Percentiles rank a stretch among this genome's conserved stretches.
Conservation (phyloP, 2,888 invertebrate species). For the Alviniconcha strummeri region DNA sequence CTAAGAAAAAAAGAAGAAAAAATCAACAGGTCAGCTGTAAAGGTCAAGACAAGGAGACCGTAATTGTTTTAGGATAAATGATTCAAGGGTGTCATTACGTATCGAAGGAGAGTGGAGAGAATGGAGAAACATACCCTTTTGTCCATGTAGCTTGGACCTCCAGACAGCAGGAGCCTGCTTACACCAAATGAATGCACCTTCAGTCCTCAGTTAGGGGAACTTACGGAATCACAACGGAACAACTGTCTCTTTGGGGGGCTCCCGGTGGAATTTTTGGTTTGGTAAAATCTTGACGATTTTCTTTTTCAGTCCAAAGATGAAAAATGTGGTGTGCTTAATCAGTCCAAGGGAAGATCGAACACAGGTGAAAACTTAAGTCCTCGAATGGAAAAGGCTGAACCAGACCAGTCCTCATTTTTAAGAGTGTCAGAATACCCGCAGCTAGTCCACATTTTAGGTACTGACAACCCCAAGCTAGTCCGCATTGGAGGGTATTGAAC, state of each 20-base stretch:
- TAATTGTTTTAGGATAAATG: neutral
- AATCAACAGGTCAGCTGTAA: neutral
- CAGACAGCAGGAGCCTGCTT: conserved; percentile 9
- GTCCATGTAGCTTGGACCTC: conserved; percentile 4
- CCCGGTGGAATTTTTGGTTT: neutral
- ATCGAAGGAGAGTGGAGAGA: conserved; percentile 8
- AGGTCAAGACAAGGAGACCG: neutral
- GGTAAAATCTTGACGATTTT: neutral
- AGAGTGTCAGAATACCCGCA: neutral
- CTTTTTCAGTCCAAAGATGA: conserved; percentile 11
- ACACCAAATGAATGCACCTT: neutral
- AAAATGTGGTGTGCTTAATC: neutral
- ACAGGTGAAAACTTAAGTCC: conserved; percentile 14
- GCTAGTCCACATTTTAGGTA: neutral
- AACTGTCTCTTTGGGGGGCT: neutral
- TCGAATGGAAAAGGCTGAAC: neutral
- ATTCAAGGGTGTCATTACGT: neutral
- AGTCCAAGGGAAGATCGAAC: conserved; percentile 3
- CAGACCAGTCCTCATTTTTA: neutral
- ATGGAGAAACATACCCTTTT: conserved; percentile 17
- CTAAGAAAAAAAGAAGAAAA: neutral
- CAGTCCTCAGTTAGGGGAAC: conserved; percentile 10
- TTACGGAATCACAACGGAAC: neutral
- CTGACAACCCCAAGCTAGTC: conserved; percentile 16
- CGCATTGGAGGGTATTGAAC: neutral